Evolutionary conservation across 1,140 invertebrate genomes (phyloP), one percentile per base, ranked within the genome.

Genomic region (Drosophila asahinai): DNA sequence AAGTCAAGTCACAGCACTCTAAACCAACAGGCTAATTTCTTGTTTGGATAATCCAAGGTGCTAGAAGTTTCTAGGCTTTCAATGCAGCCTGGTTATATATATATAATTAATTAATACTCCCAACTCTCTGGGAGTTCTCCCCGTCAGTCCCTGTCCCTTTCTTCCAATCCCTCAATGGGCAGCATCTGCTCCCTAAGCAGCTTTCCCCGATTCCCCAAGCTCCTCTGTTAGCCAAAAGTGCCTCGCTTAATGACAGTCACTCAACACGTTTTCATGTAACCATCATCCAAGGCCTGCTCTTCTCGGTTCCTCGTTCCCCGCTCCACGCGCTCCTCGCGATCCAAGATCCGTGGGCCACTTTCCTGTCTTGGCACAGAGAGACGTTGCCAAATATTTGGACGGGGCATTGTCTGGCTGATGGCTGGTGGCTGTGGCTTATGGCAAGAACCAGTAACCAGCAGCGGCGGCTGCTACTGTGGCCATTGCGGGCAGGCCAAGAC

Each of bases 321-420:
- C 54, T 40, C 58, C 64, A 59, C 60, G 17, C 51, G 38, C 54
- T 45, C 58, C 64, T 65, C 60, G 25, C 51, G 51, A 47, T 51
- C 17, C 17, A 0, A 14, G 33, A 42, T 6, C 61, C 43, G 59
- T 59, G 62, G 54, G 48, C 57, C 65, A 73, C 80, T 86, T 86
- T 86, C 67, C 63, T 70, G 77, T 49, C 52, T 63, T 62, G 66
- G 76, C 62, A 47, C 55, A 66, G 66, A 71, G 66, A 81, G 67
- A 70, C 64, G 72, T 89, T 86, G 83, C 84, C 83, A 86, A 86
- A 86, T 87, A 87, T 87, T 86, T 76, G 62, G 58, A 74, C 17
- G 19, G 59, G 36, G 42, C 72, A 61, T 78, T 78, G 62, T 65
- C 64, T 62, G 52, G 51, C 25, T 12, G 49, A 17, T 52, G 49